Evolutionary conservation across 2,888 invertebrate genomes (phyloP).

Genomic region (Lepidochitona cinerea): DNA sequence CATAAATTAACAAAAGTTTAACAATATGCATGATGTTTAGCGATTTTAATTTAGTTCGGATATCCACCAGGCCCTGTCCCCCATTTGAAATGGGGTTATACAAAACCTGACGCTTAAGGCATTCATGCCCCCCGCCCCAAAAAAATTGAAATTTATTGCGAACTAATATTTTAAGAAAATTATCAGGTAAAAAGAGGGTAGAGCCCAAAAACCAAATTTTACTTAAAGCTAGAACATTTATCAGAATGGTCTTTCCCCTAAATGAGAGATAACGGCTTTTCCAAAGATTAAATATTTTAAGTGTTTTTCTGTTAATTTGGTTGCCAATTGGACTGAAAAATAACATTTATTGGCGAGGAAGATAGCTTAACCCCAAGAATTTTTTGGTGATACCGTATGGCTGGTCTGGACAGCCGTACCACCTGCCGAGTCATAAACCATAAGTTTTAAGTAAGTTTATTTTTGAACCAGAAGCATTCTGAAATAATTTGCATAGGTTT

Average conservation of each 20-base stretch:
- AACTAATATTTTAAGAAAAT: too few species aligned
- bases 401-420: conserved; percentile 30
- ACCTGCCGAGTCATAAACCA: conserved; percentile 30
- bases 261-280: too few species aligned
- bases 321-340: too few species aligned
- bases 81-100: background rate
- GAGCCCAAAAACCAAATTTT: too few species aligned
- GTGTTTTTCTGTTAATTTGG: too few species aligned
- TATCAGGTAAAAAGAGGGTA: too few species aligned
- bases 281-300: too few species aligned
- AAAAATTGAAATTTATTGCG: background rate
- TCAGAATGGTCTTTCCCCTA: too few species aligned
- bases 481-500: conserved; percentile 15
- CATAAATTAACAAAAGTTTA: background rate
- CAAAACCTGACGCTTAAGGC: background rate
- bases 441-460: conserved; percentile 28
- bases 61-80: background rate
- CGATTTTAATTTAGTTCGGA: background rate
- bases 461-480: conserved; percentile 26
- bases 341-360: too few species aligned
- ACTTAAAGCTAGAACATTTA: too few species aligned
- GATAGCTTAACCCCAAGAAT: too few species aligned
- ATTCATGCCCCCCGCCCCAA: background rate
- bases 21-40: background rate
- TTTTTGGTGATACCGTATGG: too few species aligned